Base-by-base conservation (phyloP, 2,113 vertebrate genomes). In the Pundamilia nyererei region DNA sequence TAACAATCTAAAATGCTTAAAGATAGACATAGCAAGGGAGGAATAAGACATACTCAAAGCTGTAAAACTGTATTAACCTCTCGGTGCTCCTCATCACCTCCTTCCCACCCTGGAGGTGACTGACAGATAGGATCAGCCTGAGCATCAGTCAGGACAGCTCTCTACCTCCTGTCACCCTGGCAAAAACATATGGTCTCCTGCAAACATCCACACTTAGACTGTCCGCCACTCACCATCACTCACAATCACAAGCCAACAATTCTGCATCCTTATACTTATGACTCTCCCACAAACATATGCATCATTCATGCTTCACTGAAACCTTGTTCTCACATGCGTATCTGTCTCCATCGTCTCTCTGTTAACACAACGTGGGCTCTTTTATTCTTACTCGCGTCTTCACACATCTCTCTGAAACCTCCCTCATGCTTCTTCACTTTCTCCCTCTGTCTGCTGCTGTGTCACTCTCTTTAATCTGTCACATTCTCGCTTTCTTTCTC, bases 41-140 rank as follows among this genome's bases (percentile, higher is more conserved):
- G 47, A 80, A 75, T 51, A 75, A 62, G 72, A 84, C 82, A 35
- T 24, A 62, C 17, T 72, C 40, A 2, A 62, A 84, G 80, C 29
- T 79, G 72, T 79, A 82, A 82, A 72, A 72, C 26, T 85, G 84
- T 65, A 81, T 87, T 26, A 83, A 79, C 68, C 77, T 87, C 79
- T 51, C 51, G 1, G 82, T 86, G 75, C 58, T 82, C 49, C 51
- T 60, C 72, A 80, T 84, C 84, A 87, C 75, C 62, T 84, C 82
- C 84, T n/a, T 86, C 53, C 86, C 55, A 45, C 79, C 92, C 91
- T 79, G 81, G 81, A 92, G 92, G 80, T 89, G 86, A 89, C 75
- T 95, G 94, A 95, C 94, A 92, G 86, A 93, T 89, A 86, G 75
- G 82, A 94, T 95, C 94, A 92, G 87, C 51, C 62, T 38, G 88